A percentile compares a stretch with the other conserved stretches of the same genome.
Conservation (phyloP, 2,888 invertebrate genomes). For the Noctua janthe region DNA sequence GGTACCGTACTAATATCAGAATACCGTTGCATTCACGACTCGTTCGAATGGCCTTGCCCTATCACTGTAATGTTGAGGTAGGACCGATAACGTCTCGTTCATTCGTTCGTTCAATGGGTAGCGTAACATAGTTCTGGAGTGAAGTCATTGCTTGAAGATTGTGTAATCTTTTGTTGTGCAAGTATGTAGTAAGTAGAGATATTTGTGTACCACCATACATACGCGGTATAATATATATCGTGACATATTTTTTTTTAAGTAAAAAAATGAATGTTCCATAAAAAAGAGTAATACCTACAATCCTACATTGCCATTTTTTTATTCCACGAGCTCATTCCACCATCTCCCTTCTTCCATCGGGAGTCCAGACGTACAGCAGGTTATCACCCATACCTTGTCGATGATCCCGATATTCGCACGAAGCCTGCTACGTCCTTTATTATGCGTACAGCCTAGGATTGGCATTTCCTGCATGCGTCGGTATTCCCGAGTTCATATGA, state of each 20-base stretch:
- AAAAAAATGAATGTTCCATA: not conserved
- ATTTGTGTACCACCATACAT: not conserved
- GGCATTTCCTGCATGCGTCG: too few relatives aligned
- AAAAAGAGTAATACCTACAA: not conserved
- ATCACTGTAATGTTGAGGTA: constrained; percentile 46
- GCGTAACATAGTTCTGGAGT: constrained; percentile 24
- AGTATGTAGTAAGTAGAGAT: not conserved
- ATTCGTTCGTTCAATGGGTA: constrained; percentile 32
- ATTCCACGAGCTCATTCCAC: too few relatives aligned
- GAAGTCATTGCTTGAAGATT: constrained; percentile 38
- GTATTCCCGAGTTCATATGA: too few relatives aligned
- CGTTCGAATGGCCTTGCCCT: constrained; percentile 37
- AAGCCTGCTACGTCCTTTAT: too few relatives aligned
- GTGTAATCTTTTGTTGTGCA: constrained; percentile 14
- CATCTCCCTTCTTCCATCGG: too few relatives aligned
- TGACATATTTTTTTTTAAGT: too few relatives aligned
- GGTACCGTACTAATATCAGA: constrained; percentile 15
- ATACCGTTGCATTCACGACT: constrained; percentile 24
- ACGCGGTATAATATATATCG: not conserved
- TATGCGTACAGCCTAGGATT: too few relatives aligned
- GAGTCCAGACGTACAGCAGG: too few relatives aligned
- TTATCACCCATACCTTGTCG: too few relatives aligned
- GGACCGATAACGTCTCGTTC: constrained; percentile 37
- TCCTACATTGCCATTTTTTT: too few relatives aligned
- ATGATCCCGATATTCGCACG: too few relatives aligned